Base-by-base conservation (phyloP, 37 sponge, comb jelly and placozoan genomes). In the Ephydatia muelleri region DNA sequence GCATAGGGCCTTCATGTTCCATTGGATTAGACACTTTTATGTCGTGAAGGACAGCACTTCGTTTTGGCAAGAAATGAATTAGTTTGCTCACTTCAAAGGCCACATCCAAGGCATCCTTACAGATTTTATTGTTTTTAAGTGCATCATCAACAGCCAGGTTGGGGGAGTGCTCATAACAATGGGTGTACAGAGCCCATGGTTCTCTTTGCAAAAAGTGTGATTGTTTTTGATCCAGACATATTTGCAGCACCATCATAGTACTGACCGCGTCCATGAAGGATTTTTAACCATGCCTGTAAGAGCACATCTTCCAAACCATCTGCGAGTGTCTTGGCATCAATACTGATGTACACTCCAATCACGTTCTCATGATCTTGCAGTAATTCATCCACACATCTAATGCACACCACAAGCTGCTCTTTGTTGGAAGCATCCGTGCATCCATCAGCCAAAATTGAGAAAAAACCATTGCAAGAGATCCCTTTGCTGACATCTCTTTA, bases 331-430 rank as follows among this genome's bases (percentile, higher is more conserved):
- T 65, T 72, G 23, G 95, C 95, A 83, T 88, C 82, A 67, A 78
- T 88, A 3, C 0, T 77, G n/a, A 70, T 76, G 72, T 89, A 92
- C 33, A 95, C 75, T 16, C 92, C 95, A 65, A 95, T 65, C 32
- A 94, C 72, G 9, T 95, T 75, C 68, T 95, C 95, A 83, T 86
- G 82, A 30, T 89, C 87, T 49, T 75, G 70, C 57, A 86, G 48
- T 67, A 82, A 30, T 33, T 69, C 80, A 67, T 29, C 67, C 3
- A 88, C 83, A n/a, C n/a, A n/a, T n/a, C n/a, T n/a, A n/a, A n/a
- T n/a, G n/a, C n/a, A n/a, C n/a, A n/a, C 76, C 86, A 82, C 25
- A 86, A 93, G 90, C 73, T 93, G 94, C 66, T 93, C 93, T 29
- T 87, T 89, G 83, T 90, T 90, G 4, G 88, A 64, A 38, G 47